A percentile compares a stretch with the other conserved stretches of the same genome.
These are phyloP conservation scores for Danaus melanippus DNA, from an alignment of 1,140 invertebrate species.

Conservation along the genomic window DNA sequence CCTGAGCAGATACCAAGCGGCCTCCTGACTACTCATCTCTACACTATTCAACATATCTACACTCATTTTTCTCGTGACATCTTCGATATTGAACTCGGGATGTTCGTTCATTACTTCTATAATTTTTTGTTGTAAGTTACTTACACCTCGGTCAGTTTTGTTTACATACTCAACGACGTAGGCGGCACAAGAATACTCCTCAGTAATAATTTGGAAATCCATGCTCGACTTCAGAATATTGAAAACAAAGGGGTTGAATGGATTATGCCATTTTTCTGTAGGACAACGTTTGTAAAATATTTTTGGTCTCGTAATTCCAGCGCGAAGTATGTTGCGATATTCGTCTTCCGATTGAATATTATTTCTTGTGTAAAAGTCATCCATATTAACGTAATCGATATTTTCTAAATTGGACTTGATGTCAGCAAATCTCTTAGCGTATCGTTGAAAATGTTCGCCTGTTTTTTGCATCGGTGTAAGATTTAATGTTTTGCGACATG, in stretches of 20 bases:
- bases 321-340: too few species aligned
- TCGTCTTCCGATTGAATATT: too few species aligned
- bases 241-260: slow-evolving; percentile 25
- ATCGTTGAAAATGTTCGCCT: slow-evolving; percentile 9
- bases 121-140: slow-evolving; percentile 23
- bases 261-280: slow-evolving; percentile 22
- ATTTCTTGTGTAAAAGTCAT: slow-evolving; percentile 25
- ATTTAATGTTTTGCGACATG: slow-evolving; percentile 14
- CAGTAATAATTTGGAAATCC: slow-evolving; percentile 24
- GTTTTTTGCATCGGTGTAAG: slow-evolving; percentile 18
- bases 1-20: slow-evolving; percentile 28
- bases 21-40: slow-evolving; percentile 24
- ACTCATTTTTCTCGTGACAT: slow-evolving; percentile 24
- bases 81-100: slow-evolving; percentile 22
- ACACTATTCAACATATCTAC: slow-evolving; percentile 16
- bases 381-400: slow-evolving; percentile 16
- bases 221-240: slow-evolving; percentile 21
- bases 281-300: slow-evolving; percentile 23
- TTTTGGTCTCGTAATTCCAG: slow-evolving; percentile 19
- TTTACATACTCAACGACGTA: slow-evolving; percentile 26
- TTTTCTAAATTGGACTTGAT: slow-evolving; percentile 17
- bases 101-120: slow-evolving; percentile 26
- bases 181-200: slow-evolving; percentile 24
- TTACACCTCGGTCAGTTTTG: slow-evolving; percentile 21
- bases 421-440: slow-evolving; percentile 12